A percentile compares a stretch with the other conserved stretches of the same genome.
Conservation (phyloP, 2,888 invertebrate genomes). For the Dorcus hopei region DNA sequence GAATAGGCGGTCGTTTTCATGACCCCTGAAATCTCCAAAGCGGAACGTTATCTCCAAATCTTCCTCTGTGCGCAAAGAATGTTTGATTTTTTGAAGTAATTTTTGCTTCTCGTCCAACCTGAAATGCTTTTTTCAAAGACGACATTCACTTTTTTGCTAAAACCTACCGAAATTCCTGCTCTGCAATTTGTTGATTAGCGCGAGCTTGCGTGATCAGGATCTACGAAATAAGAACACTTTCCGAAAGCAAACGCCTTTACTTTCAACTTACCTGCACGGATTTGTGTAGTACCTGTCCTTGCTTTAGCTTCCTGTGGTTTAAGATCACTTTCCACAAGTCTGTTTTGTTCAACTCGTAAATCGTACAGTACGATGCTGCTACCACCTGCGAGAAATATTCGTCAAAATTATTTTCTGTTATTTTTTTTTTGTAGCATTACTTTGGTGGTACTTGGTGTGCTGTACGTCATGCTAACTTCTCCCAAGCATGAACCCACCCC, state of each 20-base stretch:
- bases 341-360: conserved; percentile 13
- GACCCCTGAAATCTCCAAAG: background rate
- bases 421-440: background rate
- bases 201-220: no score
- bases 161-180: background rate
- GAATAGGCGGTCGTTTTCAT: background rate
- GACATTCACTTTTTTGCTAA: background rate
- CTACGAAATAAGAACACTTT: no score
- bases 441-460: conserved; percentile 40
- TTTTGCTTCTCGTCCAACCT: background rate
- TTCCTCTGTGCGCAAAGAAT: conserved; percentile 4
- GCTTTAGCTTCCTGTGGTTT: conserved; percentile 18
- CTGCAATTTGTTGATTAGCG: background rate
- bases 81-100: conserved; percentile 4
- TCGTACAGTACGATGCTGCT: conserved; percentile 15
- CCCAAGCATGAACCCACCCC: conserved; percentile 53
- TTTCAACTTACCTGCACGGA: background rate
- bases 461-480: conserved; percentile 51
- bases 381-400: conserved; percentile 8
- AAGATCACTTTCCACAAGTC: conserved; percentile 18
- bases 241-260: no score
- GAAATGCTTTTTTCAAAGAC: background rate
- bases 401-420: background rate
- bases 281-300: conserved; percentile 13
- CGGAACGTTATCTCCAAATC: background rate